Evolutionary conservation across 1,140 invertebrate genomes (phyloP), one percentile per base, ranked within the genome.

Genomic region (Lepidurus apus): DNA sequence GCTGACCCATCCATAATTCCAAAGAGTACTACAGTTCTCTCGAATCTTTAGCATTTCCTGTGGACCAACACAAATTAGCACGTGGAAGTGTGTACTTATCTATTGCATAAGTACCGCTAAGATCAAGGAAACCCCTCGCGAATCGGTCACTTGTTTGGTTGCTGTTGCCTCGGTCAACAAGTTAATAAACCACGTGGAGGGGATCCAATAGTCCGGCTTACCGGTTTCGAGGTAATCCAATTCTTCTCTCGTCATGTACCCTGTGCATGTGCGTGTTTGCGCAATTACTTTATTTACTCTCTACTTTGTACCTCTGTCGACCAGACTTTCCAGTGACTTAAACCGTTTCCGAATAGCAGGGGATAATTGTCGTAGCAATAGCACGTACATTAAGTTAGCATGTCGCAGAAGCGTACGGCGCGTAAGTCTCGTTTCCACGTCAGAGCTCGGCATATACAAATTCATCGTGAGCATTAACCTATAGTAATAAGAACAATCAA

Each of bases 1-100:
- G 84, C 94, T 97, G 81, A 98, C 95, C 82, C 95, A 98, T 87
- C 98, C 96, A 85, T 98, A 99, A 80, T 91, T 92, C 88, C 92
- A 92, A 76, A 93, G 86, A 77, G 89, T 83, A 26, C 90, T 90
- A 82, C 90, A 92, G 83, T 91, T 91, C 1, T 87, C 87, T 76
- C 91, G 87, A 82, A 91, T 91, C 77, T 89, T 88, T 82, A 89
- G 90, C 78, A 92, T 90, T 84, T 91, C 90, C 88, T 91, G 82
- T 47, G 86, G 85, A 82, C 75, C 65, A 79, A 77, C 79, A 82
- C 47, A 77, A 79, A 17, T 74, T 17, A 24, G 7, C 74, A n/a
- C 26, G n/a, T 10, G 21, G 42, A 77, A 42, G 13, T 45, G 24
- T 10, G 47, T 42, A 13, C 1, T 13, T 42, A 77, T 21, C 13